phyloP scores from a whole-genome alignment of 2,797 vertebrate species.

The Bovichtus diacanthus region DNA sequence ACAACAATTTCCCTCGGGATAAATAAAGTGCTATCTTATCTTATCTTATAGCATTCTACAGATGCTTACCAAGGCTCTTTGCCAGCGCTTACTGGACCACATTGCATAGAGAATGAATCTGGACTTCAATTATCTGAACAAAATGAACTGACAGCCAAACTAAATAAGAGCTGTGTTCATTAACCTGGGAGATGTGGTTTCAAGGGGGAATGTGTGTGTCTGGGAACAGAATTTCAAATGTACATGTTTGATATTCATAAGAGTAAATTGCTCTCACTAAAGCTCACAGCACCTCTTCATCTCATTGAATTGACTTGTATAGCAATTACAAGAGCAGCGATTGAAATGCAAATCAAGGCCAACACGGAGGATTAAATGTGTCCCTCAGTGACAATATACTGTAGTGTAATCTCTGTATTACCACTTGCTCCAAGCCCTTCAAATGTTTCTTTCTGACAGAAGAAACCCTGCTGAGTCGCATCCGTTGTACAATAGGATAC shows the following conservation, averaged over 20 bases:
- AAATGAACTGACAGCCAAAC: background rate
- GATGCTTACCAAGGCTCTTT: background rate
- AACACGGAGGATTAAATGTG: constrained; percentile 48
- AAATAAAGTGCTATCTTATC: no score
- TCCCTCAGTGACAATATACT: constrained; percentile 42
- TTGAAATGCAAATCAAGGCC: constrained; percentile 48
- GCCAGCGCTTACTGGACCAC: background rate
- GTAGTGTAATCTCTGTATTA: constrained; percentile 55
- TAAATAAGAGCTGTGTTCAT: background rate
- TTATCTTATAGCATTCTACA: background rate
- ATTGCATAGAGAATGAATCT: background rate
- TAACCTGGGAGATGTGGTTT: background rate
- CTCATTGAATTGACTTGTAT: constrained; percentile 11
- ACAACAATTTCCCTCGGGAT: no score
- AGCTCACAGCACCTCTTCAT: constrained; percentile 14
- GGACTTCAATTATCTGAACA: background rate
- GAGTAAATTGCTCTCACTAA: background rate
- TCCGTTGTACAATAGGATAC: constrained; percentile 6
- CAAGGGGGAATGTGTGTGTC: background rate
- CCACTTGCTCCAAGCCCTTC: constrained; percentile 31
- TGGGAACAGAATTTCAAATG: background rate
- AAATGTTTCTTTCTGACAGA: constrained; percentile 14
- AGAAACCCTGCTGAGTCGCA: constrained; percentile 22
- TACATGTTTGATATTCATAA: constrained; percentile 9
- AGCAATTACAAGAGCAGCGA: constrained; percentile 33